Percentiles rank a stretch among this genome's conserved stretches.
Conservation (phyloP, 2,113 vertebrate genomes). For the Candoia aspera region DNA sequence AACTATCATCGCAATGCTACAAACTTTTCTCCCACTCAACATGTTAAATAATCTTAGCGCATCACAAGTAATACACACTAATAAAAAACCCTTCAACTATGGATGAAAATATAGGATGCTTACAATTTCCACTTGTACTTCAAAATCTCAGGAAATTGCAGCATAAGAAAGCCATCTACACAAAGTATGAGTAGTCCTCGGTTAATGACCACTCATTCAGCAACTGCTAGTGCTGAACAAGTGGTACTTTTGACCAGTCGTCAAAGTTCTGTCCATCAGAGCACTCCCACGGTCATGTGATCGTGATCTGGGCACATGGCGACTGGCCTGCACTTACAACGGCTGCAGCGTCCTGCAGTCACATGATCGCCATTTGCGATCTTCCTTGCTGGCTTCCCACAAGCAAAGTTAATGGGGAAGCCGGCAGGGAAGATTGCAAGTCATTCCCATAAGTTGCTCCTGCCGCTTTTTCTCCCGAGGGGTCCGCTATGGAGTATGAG, state of each 20-base stretch:
- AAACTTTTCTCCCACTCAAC: background rate
- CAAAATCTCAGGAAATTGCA: background rate
- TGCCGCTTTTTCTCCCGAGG: background rate
- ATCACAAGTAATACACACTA: background rate
- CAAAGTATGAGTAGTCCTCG: background rate
- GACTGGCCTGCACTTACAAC: background rate
- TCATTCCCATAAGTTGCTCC: background rate
- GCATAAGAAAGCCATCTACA: background rate
- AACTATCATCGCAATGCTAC: background rate
- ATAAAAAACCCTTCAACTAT: background rate
- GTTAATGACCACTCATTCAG: background rate
- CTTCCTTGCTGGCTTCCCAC: no score
- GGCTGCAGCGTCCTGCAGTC: background rate
- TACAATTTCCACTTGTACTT: background rate
- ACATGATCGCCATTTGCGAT: background rate
- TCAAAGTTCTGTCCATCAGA: background rate
- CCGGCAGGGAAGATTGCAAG: background rate
- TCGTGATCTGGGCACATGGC: background rate
- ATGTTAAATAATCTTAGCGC: background rate
- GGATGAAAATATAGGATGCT: background rate
- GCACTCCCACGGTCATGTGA: background rate
- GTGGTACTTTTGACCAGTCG: background rate
- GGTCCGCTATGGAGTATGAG: background rate
- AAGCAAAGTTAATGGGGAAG: background rate
- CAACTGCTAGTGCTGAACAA: background rate